Conservation (phyloP, 1,140 invertebrate species). For the Hestina assimilis region DNA sequence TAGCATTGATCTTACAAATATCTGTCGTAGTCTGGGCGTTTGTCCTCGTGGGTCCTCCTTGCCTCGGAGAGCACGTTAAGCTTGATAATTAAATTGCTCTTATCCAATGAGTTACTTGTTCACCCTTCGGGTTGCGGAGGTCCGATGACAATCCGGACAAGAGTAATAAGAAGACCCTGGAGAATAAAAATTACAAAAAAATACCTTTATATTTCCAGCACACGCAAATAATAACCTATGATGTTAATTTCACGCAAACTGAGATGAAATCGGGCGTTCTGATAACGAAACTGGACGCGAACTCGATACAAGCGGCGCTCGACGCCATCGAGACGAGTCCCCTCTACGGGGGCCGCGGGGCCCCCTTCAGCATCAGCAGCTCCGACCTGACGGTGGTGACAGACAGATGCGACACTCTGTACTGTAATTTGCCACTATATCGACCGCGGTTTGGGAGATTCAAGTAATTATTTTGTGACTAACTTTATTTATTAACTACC, state of each 20-base stretch:
- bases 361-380: not conserved
- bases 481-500: too few species aligned
- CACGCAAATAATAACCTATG: slow-evolving; percentile 45
- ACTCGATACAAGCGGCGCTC: slow-evolving; percentile 28
- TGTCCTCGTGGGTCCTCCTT: too few species aligned
- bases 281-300: slow-evolving; percentile 42
- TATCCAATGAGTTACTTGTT: too few species aligned
- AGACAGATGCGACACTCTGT: slow-evolving; percentile 38
- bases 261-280: slow-evolving; percentile 39
- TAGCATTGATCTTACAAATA: too few species aligned
- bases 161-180: too few species aligned
- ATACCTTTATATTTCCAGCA: slow-evolving; percentile 42
- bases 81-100: too few species aligned
- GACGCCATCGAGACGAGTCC: slow-evolving; percentile 19
- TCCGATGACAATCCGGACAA: too few species aligned
- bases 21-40: too few species aligned
- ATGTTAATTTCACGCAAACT: slow-evolving; percentile 6
- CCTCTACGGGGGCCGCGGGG: not conserved
- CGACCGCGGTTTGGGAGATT: slow-evolving; percentile 35
- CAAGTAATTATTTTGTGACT: slow-evolving; percentile 40
- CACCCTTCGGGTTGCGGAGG: too few species aligned
- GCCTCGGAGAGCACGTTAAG: too few species aligned
- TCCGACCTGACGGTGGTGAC: not conserved
- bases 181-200: not conserved
- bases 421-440: slow-evolving; percentile 57